Base-by-base conservation (phyloP, 1,140 invertebrate genomes). In the Diuraphis noxia region DNA sequence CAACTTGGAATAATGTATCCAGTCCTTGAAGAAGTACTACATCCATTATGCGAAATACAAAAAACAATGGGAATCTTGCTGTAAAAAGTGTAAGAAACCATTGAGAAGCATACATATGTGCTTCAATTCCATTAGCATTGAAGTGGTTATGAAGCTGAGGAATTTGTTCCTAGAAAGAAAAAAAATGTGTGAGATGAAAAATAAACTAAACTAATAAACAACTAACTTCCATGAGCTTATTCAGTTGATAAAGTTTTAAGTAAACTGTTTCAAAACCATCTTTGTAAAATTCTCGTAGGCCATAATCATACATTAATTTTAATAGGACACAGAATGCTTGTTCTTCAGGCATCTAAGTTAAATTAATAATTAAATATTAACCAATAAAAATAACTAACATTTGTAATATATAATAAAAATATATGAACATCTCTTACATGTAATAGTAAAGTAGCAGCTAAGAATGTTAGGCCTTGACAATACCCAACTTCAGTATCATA, bases 71-170 rank as follows among this genome's bases (percentile, higher is more conserved):
- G 94, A 99, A 99, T 93, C 99, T 97, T 30, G 99, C 98, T 7
- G 99, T 99, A 94, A 99, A 99, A 25, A 99, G 94, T 0, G 99
- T 99, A 40, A 99, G 96, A 95, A 99, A 99, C 99, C 99, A 99
- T 95, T 99, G 99, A 52, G 98, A 98, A 40, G 98, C 99, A 94
- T 98, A 99, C 99, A 99, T 99, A 94, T 99, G 99, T 90, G 98
- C 97, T 94, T 99, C 99, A 82, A 99, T 96, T 72, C 97, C 97
- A 93, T 98, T 96, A 93, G 98, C 97, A 92, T 95, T 95, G 94
- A 99, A 99, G 94, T 99, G 99, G 92, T 96, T 96, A 93, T 96
- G 97, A 79, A 99, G 94, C 92, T 99, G 98, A 1, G 96, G 96
- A 86, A 99, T 93, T 94, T 99, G 97, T 94, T 99, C 98, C 96